phyloP scores from a whole-genome alignment of 2,113 vertebrate species.

The Laticauda laticaudata region DNA sequence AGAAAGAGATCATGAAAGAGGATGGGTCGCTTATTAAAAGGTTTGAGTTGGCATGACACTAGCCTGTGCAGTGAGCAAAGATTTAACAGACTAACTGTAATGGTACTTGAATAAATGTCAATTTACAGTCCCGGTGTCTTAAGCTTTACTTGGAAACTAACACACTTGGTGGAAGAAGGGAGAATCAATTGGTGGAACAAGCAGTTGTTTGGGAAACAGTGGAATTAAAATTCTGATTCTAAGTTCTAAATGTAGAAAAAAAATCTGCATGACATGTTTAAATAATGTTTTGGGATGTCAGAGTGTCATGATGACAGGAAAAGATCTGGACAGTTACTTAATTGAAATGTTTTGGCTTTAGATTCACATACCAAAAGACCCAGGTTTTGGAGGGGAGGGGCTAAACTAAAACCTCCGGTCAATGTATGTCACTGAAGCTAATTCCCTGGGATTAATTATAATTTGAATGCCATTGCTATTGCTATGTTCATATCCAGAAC shows the following conservation, averaged over 20 bases:
- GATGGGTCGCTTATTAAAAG: conserved; percentile 94
- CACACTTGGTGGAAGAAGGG: neutral
- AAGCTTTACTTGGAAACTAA: conserved; percentile 24
- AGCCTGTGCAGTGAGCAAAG: conserved; percentile 16
- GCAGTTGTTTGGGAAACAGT: neutral
- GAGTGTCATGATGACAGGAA: neutral
- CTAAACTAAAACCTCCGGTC: neutral
- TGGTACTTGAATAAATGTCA: neutral
- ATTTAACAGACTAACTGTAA: conserved; percentile 60
- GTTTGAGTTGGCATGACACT: conserved; percentile 78
- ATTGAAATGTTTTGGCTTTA: neutral
- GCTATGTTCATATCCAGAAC: neutral
- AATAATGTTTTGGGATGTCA: neutral
- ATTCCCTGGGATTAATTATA: neutral
- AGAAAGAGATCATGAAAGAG: conserved; percentile 82
- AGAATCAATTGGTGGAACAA: neutral
- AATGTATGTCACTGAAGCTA: neutral
- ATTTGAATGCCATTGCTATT: neutral
- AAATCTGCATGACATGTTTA: neutral
- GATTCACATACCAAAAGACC: neutral
- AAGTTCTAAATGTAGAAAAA: neutral
- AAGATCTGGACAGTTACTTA: neutral
- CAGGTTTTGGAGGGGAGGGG: neutral
- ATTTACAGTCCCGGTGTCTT: neutral
- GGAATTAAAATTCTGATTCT: neutral